phyloP scores from a whole-genome alignment of 2,113 vertebrate species.

The Odocoileus hemionus region DNA sequence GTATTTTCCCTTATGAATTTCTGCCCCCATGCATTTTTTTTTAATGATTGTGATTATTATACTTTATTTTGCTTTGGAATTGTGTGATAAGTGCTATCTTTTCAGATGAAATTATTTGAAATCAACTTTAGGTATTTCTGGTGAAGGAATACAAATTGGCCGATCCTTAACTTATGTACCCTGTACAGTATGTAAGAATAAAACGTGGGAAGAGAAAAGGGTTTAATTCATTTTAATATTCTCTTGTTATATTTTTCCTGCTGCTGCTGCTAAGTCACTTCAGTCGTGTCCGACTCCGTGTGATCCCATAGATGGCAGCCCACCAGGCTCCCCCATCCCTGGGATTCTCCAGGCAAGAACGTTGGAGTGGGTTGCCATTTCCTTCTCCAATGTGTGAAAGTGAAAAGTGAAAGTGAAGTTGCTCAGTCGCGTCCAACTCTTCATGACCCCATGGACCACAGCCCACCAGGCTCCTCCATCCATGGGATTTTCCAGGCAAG shows the following conservation, averaged over 20 bases:
- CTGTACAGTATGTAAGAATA: neutral
- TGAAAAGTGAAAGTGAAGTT: too few relatives aligned
- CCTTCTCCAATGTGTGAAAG: too few relatives aligned
- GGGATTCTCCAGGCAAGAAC: too few relatives aligned
- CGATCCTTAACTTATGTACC: neutral
- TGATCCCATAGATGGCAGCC: too few relatives aligned
- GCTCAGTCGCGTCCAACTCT: too few relatives aligned
- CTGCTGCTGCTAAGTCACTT: too few relatives aligned
- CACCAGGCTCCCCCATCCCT: too few relatives aligned
- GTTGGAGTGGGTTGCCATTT: too few relatives aligned
- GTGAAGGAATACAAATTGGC: neutral
- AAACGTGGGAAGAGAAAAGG: neutral
- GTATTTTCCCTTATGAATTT: neutral
- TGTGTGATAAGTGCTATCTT: neutral
- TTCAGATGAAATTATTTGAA: neutral
- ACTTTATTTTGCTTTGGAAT: conserved; percentile 8
- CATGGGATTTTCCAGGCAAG: too few relatives aligned
- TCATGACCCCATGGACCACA: too few relatives aligned
- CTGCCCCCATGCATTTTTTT: neutral
- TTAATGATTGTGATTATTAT: neutral
- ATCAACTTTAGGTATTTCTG: neutral
- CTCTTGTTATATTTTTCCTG: neutral
- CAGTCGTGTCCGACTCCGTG: too few relatives aligned
- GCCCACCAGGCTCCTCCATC: too few relatives aligned
- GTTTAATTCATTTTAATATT: neutral